These are phyloP conservation scores for Rhynchonycteris naso DNA, from an alignment of 2,797 vertebrate genomes.

Conservation along the genomic window DNA sequence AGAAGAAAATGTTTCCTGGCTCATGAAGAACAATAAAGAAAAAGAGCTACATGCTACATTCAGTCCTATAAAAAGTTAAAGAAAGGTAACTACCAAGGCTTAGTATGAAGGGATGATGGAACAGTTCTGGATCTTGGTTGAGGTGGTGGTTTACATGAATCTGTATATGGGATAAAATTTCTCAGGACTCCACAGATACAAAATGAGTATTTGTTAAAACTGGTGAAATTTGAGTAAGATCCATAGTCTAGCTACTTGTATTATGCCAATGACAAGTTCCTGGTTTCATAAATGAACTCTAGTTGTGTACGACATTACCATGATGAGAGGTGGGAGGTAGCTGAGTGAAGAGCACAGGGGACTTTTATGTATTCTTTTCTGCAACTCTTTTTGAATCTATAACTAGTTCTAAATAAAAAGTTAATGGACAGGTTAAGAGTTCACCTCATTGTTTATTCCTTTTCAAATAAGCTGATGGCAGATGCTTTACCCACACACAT, in stretches of 20 bases:
- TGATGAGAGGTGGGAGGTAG: background rate
- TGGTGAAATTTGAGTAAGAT: slow-evolving; percentile 4
- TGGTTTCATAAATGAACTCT: slow-evolving; percentile 14
- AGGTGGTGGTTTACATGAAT: background rate
- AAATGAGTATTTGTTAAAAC: background rate
- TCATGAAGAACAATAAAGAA: background rate
- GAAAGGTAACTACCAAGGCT: background rate
- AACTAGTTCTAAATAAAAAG: background rate
- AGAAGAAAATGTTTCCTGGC: background rate
- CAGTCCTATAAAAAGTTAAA: background rate
- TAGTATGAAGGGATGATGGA: background rate
- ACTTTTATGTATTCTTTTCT: background rate
- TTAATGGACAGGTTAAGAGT: slow-evolving; percentile 2
- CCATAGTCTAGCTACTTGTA: background rate
- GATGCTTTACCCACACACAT: background rate
- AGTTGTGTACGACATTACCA: background rate
- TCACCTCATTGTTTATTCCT: background rate
- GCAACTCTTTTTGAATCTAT: background rate
- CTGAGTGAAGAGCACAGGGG: background rate
- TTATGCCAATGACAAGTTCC: background rate
- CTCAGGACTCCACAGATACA: background rate
- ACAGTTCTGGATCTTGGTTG: background rate
- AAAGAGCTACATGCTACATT: background rate
- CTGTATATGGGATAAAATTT: background rate
- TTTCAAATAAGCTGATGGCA: background rate